These are phyloP conservation scores for Alexandromys fortis DNA, from an alignment of 2,113 vertebrate genomes.

Conservation along the genomic window DNA sequence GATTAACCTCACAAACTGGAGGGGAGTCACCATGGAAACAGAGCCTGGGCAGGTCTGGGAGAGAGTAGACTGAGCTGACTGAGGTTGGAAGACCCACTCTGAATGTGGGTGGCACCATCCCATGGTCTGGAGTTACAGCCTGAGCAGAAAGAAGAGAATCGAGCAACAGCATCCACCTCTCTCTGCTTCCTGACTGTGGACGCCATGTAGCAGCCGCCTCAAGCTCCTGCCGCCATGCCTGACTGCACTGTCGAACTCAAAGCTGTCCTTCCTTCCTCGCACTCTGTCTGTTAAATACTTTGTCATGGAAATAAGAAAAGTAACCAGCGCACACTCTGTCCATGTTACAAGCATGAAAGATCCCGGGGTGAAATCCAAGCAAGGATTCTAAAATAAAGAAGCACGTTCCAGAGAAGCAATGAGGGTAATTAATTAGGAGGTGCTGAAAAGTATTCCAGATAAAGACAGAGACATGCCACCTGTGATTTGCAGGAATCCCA, in stretches of 20 bases:
- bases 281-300: not conserved
- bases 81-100: not conserved
- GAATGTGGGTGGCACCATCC: not conserved
- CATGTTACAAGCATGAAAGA: not conserved
- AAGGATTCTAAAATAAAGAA: not conserved
- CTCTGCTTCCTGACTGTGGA: not conserved
- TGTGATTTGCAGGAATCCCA: not conserved
- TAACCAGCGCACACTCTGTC: accelerated
- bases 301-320: no score
- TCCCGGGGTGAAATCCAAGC: not conserved
- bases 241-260: not conserved
- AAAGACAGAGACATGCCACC: not conserved
- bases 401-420: not conserved
- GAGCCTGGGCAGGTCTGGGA: not conserved
- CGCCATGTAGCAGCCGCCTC: not conserved
- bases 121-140: not conserved
- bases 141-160: not conserved
- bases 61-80: not conserved
- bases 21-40: not conserved
- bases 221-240: no score
- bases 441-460: not conserved
- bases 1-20: no score
- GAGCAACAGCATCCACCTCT: not conserved
- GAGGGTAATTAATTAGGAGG: not conserved
- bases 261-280: not conserved